A percentile compares a stretch with the other conserved stretches of the same genome.
Evolutionary conservation across 2,113 vertebrate species (phyloP).

Genomic region (Ornithorhynchus anatinus): DNA sequence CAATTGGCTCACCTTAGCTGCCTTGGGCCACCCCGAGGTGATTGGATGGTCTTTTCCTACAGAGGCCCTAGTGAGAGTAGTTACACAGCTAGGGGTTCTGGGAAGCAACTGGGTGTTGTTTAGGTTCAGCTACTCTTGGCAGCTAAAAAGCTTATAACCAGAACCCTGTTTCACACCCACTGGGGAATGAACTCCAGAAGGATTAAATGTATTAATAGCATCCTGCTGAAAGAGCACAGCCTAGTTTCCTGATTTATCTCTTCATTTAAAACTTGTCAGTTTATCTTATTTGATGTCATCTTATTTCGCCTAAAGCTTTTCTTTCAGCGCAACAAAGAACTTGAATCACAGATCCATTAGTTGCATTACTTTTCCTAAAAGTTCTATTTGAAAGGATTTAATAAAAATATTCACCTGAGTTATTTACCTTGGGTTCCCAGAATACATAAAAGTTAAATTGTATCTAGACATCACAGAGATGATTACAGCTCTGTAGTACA

Average conservation of each 20-base stretch:
- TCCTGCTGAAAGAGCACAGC: not conserved
- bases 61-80: too few relatives aligned
- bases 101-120: too few relatives aligned
- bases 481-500: too few relatives aligned
- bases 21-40: too few relatives aligned
- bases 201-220: not conserved
- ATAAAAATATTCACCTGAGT: not conserved
- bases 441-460: too few relatives aligned
- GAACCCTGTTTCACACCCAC: too few relatives aligned
- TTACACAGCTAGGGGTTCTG: too few relatives aligned
- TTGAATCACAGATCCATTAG: slow-evolving; percentile 7
- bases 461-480: too few relatives aligned
- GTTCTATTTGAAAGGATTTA: slow-evolving; percentile 26
- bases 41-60: too few relatives aligned
- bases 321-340: not conserved
- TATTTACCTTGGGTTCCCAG: not conserved
- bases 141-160: too few relatives aligned
- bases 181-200: not conserved
- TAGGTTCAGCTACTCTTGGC: too few relatives aligned
- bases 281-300: not conserved
- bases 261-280: slow-evolving; percentile 3
- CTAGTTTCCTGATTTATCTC: not conserved
- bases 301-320: not conserved
- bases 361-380: slow-evolving; percentile 1
- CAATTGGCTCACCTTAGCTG: too few relatives aligned